These are phyloP conservation scores for Mastacembelus armatus DNA, from an alignment of 2,797 vertebrate species.

Conservation along the genomic window DNA sequence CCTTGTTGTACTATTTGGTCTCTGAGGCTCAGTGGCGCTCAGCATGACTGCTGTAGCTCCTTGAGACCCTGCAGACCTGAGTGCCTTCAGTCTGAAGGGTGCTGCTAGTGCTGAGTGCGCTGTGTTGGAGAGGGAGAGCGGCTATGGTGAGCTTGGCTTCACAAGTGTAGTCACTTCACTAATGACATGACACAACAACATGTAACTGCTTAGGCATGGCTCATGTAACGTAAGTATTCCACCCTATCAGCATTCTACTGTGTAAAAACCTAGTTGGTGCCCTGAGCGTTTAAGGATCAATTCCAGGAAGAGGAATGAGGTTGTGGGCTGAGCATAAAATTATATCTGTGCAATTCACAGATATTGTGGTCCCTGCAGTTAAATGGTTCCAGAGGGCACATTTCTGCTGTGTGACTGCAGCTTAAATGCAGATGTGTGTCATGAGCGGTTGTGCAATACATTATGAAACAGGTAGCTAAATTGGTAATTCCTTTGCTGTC, in stretches of 20 bases:
- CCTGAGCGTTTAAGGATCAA: neutral
- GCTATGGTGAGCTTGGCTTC: conserved; percentile 13
- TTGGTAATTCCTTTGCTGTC: conserved; percentile 35
- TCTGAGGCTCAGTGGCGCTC: conserved; percentile 31
- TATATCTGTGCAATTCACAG: neutral
- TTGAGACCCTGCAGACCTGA: conserved; percentile 33
- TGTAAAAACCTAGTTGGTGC: neutral
- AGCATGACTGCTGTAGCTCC: too few relatives aligned
- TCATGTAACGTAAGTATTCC: neutral
- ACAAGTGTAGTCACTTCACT: conserved; percentile 18
- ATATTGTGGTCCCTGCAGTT: neutral
- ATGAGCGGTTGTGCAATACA: conserved; percentile 32
- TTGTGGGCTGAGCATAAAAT: neutral
- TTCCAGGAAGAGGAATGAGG: neutral
- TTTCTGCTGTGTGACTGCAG: neutral
- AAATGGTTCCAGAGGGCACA: conserved; percentile 11
- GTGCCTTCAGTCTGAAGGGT: conserved; percentile 76
- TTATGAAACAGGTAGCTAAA: conserved; percentile 33
- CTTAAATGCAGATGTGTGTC: conserved; percentile 7
- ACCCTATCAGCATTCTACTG: neutral
- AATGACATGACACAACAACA: conserved; percentile 2
- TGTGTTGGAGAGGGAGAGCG: conserved; percentile 39
- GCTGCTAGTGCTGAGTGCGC: conserved; percentile 39
- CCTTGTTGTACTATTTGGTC: conserved; percentile 28
- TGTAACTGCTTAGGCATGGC: neutral